phyloP scores from a whole-genome alignment of 1,140 invertebrate species.

The Phortica variegata region DNA sequence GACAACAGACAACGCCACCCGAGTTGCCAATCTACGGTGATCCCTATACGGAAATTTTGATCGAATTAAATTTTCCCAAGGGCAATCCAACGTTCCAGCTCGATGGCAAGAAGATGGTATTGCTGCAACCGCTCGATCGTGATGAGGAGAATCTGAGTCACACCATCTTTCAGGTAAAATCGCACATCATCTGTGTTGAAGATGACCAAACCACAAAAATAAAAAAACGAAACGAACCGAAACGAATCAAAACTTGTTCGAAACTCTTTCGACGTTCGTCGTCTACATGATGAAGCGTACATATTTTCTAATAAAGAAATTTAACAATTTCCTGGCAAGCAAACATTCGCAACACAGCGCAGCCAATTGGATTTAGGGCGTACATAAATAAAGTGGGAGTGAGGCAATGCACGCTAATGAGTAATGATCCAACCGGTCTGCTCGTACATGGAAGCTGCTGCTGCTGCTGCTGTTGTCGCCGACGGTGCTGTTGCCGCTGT shows the following conservation, averaged over 20 bases:
- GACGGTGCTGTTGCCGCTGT: no score
- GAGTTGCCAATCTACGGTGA: constrained; percentile 81
- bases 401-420: neutral
- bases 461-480: no score
- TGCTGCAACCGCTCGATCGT: constrained; percentile 79
- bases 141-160: constrained; percentile 84
- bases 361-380: neutral
- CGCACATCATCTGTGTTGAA: no score
- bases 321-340: neutral
- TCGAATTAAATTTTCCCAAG: constrained; percentile 77
- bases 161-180: constrained; percentile 80
- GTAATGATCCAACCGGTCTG: neutral
- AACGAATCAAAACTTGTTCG: neutral
- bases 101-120: constrained; percentile 77
- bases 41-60: constrained; percentile 74
- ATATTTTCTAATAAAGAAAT: neutral
- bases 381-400: neutral
- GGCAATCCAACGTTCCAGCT: constrained; percentile 74
- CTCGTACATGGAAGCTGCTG: no score
- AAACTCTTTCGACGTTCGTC: no score
- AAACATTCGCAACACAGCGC: neutral
- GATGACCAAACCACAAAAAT: no score
- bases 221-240: no score
- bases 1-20: constrained; percentile 75
- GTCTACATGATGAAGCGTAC: no score